Percentiles rank a stretch among this genome's conserved stretches.
Conservation (phyloP, 2,113 vertebrate species). For the Colossoma macropomum region DNA sequence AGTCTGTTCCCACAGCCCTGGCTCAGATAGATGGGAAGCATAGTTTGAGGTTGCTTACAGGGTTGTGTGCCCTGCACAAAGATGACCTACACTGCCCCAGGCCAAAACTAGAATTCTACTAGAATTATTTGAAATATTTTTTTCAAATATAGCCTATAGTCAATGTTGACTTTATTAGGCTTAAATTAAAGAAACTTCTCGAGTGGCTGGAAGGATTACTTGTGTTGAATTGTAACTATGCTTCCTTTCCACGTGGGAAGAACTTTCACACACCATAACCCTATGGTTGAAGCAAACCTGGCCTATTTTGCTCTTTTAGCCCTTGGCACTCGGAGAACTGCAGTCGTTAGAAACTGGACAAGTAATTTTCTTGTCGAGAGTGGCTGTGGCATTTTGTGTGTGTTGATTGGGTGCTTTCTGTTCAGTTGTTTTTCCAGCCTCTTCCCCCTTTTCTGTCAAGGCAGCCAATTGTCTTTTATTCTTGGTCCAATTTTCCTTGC, state of each 20-base stretch:
- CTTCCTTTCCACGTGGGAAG: background rate
- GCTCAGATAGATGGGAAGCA: too few relatives aligned
- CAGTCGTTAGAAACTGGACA: constrained; percentile 34
- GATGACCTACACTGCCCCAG: background rate
- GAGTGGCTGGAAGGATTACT: background rate
- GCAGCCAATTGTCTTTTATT: constrained; percentile 41
- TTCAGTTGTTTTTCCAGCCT: background rate
- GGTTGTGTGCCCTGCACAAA: too few relatives aligned
- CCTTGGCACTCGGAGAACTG: constrained; percentile 20
- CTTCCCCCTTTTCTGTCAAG: constrained; percentile 24
- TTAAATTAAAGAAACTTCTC: too few relatives aligned
- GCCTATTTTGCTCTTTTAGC: constrained; percentile 21
- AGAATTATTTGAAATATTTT: too few relatives aligned
- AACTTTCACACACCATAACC: constrained; percentile 2
- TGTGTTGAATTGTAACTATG: background rate
- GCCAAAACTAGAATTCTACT: background rate
- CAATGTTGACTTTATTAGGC: too few relatives aligned
- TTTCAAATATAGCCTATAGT: too few relatives aligned
- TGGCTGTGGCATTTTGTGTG: constrained; percentile 32
- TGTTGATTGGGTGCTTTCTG: constrained; percentile 39
- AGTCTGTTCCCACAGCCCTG: too few relatives aligned
- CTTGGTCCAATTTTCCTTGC: constrained; percentile 34
- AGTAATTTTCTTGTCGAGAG: constrained; percentile 38
- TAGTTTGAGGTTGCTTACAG: too few relatives aligned
- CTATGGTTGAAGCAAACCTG: constrained; percentile 9